Evolutionary conservation across 2,113 vertebrate species (phyloP).

Genomic region (Antechinus stuartii): DNA sequence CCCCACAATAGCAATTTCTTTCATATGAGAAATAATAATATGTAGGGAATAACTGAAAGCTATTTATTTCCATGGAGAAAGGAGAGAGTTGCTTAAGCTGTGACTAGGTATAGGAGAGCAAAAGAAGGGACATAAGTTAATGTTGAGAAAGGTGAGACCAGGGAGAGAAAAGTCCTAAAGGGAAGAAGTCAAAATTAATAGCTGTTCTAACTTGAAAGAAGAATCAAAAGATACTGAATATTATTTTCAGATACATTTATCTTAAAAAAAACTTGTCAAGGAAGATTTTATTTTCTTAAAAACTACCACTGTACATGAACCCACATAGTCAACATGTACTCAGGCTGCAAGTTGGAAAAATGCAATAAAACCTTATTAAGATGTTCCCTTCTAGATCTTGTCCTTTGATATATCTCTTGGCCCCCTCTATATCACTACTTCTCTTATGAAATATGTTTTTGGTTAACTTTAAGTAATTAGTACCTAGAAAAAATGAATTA

Average conservation of each 20-base stretch:
- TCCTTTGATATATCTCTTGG: not conserved
- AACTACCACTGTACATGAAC: slow-evolving; percentile 21
- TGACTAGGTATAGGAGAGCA: not conserved
- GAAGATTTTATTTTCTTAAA: slow-evolving; percentile 9
- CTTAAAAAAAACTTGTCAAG: not conserved
- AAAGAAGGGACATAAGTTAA: not conserved
- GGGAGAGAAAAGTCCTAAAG: not conserved
- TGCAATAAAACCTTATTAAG: not conserved
- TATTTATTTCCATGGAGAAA: not conserved
- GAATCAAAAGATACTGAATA: slow-evolving; percentile 52
- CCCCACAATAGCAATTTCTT: not conserved
- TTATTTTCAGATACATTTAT: slow-evolving; percentile 38
- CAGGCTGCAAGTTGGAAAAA: not conserved
- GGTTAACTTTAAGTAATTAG: slow-evolving; percentile 4
- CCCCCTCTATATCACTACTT: not conserved
- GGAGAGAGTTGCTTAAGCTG: not conserved
- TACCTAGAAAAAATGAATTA: not conserved
- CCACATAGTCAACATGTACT: not conserved
- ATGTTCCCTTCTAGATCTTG: slow-evolving; percentile 16
- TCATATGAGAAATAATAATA: slow-evolving; percentile 20
- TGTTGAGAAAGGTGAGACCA: not conserved
- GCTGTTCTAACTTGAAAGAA: slow-evolving; percentile 15
- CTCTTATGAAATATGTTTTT: not conserved
- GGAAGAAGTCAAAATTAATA: slow-evolving; percentile 4
- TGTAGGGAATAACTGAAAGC: not conserved